Evolutionary conservation across 2,113 vertebrate species (phyloP), one percentile per base, ranked within the genome.

Genomic region (Ifrita kowaldi): DNA sequence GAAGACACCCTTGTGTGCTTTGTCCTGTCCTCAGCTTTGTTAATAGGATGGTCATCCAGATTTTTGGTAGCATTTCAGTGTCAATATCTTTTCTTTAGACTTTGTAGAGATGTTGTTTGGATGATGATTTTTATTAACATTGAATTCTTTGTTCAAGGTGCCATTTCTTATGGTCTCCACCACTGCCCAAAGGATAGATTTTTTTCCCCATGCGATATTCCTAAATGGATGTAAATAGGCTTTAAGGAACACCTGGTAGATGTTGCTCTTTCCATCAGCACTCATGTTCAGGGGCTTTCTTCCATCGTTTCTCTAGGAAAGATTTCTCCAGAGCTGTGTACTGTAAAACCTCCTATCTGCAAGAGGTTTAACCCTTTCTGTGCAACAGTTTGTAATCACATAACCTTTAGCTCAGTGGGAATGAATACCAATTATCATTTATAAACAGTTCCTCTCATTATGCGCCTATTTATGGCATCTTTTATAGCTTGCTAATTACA

Each of bases 401-500:
- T 96, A 93, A 95, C 95, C 93, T 97, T 97, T 79, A 91, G 73
- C 90, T 96, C 90, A 81, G 44, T 95, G 88, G 88, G 89, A 97
- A 93, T 47, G 86, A 96, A 94, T 97, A 59, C 86, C 93, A 95
- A 97, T 97, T 97, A 97, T 91, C 94, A 89, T 96, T 97, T 96
- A 92, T 90, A 95, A 97, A 91, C 82, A 93, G 80, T 97, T 95
- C 83, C 87, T 97, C 94, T 97, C 95, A 96, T 97, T 97, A 95
- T 96, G 87, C 41, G 82, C 81, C 94, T 95, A 77, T 96, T 96
- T 94, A 95, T 97, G 94, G 88, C 97, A 93, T 97, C 95, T 98
- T 98, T 97, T 97, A 97, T 97, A 96, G 90, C 95, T 96, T 96
- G 82, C 95, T 97, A 96, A 98, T 98, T 98, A 92, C 91, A 96